Percentiles rank a stretch among this genome's conserved stretches.
Evolutionary conservation across 2,888 invertebrate species (phyloP).

Genomic region (Gibbula magus): DNA sequence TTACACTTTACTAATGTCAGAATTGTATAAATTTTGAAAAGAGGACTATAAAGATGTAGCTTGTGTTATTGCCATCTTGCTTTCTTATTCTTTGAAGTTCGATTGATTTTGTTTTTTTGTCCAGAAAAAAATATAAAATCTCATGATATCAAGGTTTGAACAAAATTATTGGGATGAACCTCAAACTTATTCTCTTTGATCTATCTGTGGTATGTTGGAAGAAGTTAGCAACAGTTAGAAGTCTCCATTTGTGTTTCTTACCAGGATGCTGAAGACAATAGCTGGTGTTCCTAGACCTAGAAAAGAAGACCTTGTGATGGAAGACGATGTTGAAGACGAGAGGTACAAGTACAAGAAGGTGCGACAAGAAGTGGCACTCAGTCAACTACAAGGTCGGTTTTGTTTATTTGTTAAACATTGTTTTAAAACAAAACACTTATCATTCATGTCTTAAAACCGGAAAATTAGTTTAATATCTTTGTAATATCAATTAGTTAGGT

Average conservation of each 20-base stretch:
- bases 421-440: too few relatives aligned
- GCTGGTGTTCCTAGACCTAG: constrained; percentile 69
- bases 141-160: too few relatives aligned
- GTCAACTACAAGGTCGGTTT: background rate
- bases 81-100: too few relatives aligned
- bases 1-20: too few relatives aligned
- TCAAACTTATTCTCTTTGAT: background rate
- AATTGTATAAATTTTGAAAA: too few relatives aligned
- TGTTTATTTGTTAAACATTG: background rate
- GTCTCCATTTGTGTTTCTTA: background rate
- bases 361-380: constrained; percentile 34
- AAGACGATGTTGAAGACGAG: constrained; percentile 61
- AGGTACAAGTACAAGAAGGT: constrained; percentile 55
- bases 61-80: too few relatives aligned
- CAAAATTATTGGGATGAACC: background rate
- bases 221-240: background rate
- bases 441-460: too few relatives aligned
- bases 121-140: too few relatives aligned
- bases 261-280: constrained; percentile 64
- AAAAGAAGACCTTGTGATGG: constrained; percentile 69
- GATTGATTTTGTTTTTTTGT: too few relatives aligned
- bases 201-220: background rate
- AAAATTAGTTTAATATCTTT: too few relatives aligned
- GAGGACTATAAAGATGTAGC: too few relatives aligned
- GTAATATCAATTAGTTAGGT: too few relatives aligned